These are phyloP conservation scores for Timema cristinae DNA, from an alignment of 2,888 invertebrate species.

Conservation along the genomic window DNA sequence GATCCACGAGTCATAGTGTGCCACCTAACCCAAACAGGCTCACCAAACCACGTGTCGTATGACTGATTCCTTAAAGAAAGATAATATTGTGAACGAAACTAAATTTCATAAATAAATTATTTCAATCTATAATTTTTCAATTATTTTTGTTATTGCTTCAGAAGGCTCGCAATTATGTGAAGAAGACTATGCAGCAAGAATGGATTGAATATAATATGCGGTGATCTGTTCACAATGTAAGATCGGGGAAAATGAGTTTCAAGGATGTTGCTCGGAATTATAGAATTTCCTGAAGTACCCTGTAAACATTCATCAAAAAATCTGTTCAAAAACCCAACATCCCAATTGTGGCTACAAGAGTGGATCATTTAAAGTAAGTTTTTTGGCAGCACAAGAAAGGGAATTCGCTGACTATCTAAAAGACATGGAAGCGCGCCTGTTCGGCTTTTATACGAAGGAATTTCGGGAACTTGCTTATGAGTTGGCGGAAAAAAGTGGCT, in stretches of 20 bases:
- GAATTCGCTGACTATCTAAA: neutral
- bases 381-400: constrained; percentile 3
- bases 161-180: too few relatives aligned
- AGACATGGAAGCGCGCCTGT: neutral
- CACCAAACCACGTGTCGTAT: too few relatives aligned
- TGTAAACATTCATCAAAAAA: neutral
- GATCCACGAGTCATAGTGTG: too few relatives aligned
- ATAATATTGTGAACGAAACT: too few relatives aligned
- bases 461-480: neutral
- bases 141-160: too few relatives aligned
- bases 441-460: neutral
- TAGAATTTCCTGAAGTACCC: neutral
- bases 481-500: neutral
- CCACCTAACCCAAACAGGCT: too few relatives aligned
- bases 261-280: neutral
- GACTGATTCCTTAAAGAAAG: too few relatives aligned
- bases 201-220: too few relatives aligned
- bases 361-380: neutral
- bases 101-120: too few relatives aligned
- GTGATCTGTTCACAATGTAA: neutral
- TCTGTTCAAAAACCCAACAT: neutral
- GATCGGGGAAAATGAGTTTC: neutral
- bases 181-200: too few relatives aligned
- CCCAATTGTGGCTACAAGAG: neutral
- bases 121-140: too few relatives aligned